Evolutionary conservation across 2,888 invertebrate species (phyloP).

Genomic region (Acholoe squamosa): DNA sequence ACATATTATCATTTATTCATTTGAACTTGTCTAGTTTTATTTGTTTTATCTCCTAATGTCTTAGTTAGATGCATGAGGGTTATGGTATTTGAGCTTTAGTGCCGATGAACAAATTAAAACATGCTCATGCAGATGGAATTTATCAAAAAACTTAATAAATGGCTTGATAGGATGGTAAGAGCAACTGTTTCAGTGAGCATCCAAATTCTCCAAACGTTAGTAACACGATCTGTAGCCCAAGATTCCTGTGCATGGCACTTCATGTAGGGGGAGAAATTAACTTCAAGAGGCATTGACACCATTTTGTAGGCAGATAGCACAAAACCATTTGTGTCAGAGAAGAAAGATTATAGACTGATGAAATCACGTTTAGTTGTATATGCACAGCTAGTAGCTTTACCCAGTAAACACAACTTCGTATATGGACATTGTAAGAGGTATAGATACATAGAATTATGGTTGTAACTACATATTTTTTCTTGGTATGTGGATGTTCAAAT

Average conservation of each 20-base stretch:
- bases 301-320: too few species aligned
- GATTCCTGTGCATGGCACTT: background rate
- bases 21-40: background rate
- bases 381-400: too few species aligned
- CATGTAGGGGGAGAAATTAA: background rate
- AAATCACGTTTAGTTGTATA: too few species aligned
- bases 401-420: too few species aligned
- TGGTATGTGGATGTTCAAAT: too few species aligned
- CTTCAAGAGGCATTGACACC: too few species aligned
- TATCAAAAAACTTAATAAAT: background rate
- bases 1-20: background rate
- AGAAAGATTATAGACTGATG: too few species aligned
- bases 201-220: background rate
- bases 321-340: too few species aligned
- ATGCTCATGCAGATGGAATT: slow-evolving; percentile 35
- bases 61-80: slow-evolving; percentile 33
- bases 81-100: slow-evolving; percentile 24
- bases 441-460: too few species aligned
- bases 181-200: background rate
- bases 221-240: background rate
- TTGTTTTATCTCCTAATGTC: background rate
- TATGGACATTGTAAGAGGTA: too few species aligned
- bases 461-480: too few species aligned
- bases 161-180: background rate
- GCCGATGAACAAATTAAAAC: background rate